Percentiles rank a stretch among this genome's conserved stretches.
phyloP scores from a whole-genome alignment of 37 sponge, comb jelly and placozoan genomes.

The Diacarnus erythraeanus region DNA sequence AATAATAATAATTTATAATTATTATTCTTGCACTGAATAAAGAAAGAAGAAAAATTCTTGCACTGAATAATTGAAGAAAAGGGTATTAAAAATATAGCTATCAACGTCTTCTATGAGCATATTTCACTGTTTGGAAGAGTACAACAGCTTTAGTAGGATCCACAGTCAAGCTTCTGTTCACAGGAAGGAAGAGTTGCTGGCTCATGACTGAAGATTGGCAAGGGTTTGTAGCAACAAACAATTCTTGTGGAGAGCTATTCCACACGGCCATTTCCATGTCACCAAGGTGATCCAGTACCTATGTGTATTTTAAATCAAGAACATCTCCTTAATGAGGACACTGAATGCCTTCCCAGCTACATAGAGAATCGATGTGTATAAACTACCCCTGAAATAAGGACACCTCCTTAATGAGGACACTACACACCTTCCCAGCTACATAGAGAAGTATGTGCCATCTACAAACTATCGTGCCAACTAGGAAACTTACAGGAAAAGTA shows the following conservation, averaged over 20 bases:
- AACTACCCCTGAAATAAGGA: too few species aligned
- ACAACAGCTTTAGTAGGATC: background rate
- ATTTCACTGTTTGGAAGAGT: background rate
- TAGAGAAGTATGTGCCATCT: background rate
- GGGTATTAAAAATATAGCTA: too few species aligned
- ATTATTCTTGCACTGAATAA: too few species aligned
- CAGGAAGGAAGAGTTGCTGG: background rate
- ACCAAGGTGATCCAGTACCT: background rate
- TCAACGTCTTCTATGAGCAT: too few species aligned
- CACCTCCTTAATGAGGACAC: background rate
- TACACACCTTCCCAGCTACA: background rate
- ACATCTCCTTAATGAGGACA: too few species aligned
- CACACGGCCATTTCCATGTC: background rate
- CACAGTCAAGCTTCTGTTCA: background rate
- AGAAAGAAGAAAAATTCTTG: too few species aligned
- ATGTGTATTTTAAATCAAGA: too few species aligned
- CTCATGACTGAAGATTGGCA: background rate
- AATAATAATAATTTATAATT: too few species aligned
- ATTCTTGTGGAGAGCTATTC: constrained; percentile 2
- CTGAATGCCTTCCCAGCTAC: background rate
- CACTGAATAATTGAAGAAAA: too few species aligned
- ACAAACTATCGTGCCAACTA: background rate
- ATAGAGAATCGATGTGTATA: too few species aligned
- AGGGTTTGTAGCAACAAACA: constrained; percentile 1
- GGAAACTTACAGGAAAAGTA: constrained; percentile 2